Base-by-base conservation (phyloP, 2,797 vertebrate species). In the Peromyscus aztecus region DNA sequence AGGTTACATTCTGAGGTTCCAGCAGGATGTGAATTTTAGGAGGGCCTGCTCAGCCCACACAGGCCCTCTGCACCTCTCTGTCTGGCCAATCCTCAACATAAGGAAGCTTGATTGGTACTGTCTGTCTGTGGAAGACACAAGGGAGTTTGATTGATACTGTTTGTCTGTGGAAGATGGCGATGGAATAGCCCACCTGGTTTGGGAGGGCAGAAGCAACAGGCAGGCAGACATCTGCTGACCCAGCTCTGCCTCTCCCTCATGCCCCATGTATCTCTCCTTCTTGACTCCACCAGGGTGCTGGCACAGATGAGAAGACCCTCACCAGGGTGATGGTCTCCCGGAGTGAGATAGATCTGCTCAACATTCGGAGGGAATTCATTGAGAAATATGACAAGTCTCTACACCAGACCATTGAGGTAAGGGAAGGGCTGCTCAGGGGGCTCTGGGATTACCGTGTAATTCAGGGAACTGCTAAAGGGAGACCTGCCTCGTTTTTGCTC, bases 291-390 rank as follows among this genome's bases (percentile, higher is more conserved):
- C 98, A 99, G 99, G 99, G 99, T 31, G 98, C 99, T 0, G 99
- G 99, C 76, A 99, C 99, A 0, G 99, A 99, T 0, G 99, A 99
- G 98, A 99, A 99, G 98, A 99, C 99, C 0, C 99, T 99, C 94
- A 99, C 99, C 97, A 99, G 99, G 91, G 99, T 99, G 98, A 99
- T 99, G 99, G 98, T 99, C 92, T 99, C 99, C 89, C 99, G 99
- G 65, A 99, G 99, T 0, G 99, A 99, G 98, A 98, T 98, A 0
- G 99, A 99, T 98, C 99, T 99, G 89, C 98, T 99, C 95, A 99
- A 99, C 98, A 99, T 99, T 98, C 99, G 99, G 23, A 99, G 99
- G 95, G 99, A 99, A 97, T 99, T 99, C 98, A 98, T 99, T 96
- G 99, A 99, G 88, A 99, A 99, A 2, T 99, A 99, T 0, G 99